phyloP scores from a whole-genome alignment of 1,140 invertebrate genomes.

The Caerostris darwini region DNA sequence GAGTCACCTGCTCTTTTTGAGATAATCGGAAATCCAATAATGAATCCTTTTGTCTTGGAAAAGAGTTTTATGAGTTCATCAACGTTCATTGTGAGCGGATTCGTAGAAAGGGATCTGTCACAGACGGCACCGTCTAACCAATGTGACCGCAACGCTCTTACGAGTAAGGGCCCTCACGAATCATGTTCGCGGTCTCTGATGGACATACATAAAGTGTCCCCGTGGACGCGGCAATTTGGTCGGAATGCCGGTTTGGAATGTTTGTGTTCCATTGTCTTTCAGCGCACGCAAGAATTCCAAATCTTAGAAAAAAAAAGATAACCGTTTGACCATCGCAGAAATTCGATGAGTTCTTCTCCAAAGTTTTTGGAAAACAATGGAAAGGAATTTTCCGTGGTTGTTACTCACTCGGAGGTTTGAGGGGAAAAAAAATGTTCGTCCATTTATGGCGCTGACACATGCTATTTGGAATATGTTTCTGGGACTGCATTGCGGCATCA shows the following conservation, averaged over 20 bases:
- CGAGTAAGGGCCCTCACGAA: background rate
- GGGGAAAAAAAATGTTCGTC: background rate
- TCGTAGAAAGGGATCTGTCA: background rate
- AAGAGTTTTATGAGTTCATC: conserved; percentile 57
- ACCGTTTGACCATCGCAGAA: background rate
- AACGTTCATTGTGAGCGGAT: conserved; percentile 19
- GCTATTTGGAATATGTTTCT: background rate
- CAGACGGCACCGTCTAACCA: background rate
- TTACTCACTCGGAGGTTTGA: background rate
- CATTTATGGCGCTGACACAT: background rate
- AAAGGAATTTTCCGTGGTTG: no score
- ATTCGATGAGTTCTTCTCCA: background rate
- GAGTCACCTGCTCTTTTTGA: no score
- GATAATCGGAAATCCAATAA: conserved; percentile 20
- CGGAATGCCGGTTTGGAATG: background rate
- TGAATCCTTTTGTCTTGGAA: background rate
- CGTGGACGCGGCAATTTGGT: background rate
- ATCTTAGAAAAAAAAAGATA: background rate
- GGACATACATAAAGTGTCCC: background rate
- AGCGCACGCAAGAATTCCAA: background rate
- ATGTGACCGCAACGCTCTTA: background rate
- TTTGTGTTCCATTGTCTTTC: background rate
- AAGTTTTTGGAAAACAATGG: background rate
- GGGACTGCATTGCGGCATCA: no score
- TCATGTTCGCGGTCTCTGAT: background rate